These are phyloP conservation scores for Drosophila busckii DNA, from an alignment of 1,140 invertebrate species.

Conservation along the genomic window DNA sequence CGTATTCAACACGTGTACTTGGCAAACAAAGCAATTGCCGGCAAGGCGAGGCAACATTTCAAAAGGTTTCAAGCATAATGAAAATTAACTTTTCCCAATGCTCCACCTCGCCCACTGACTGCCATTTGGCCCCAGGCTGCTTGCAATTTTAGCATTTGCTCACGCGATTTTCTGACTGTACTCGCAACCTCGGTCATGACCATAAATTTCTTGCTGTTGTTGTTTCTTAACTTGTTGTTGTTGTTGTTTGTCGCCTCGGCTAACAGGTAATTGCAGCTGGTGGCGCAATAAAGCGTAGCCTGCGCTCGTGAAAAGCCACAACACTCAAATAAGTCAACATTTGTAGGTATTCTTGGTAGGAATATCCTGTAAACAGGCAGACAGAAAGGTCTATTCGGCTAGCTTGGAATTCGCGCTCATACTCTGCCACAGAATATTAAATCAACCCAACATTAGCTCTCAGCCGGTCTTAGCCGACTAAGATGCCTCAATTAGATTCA, in stretches of 20 bases:
- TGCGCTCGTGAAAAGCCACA: slow-evolving; percentile 37
- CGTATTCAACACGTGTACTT: background rate
- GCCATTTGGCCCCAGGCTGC: slow-evolving; percentile 13
- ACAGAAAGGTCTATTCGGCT: no score
- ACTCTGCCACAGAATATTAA: no score
- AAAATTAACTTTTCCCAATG: slow-evolving; percentile 68
- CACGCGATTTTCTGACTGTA: slow-evolving; percentile 18
- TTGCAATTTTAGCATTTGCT: slow-evolving; percentile 31
- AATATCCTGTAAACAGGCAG: slow-evolving; percentile 10
- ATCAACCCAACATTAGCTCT: no score
- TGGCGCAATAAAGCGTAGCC: slow-evolving; percentile 36
- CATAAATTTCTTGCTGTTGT: slow-evolving; percentile 57
- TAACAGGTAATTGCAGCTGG: slow-evolving; percentile 64
- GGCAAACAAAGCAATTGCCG: slow-evolving; percentile 19
- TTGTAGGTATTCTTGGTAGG: background rate
- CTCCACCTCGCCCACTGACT: slow-evolving; percentile 24
- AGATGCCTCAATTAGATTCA: no score
- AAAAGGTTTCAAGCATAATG: slow-evolving; percentile 46
- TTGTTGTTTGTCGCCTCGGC: slow-evolving; percentile 30
- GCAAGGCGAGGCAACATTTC: slow-evolving; percentile 7
- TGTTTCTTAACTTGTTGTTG: slow-evolving; percentile 12
- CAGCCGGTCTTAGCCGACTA: no score
- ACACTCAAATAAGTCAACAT: slow-evolving; percentile 17
- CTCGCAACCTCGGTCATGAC: background rate
- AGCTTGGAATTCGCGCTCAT: no score